phyloP scores from a whole-genome alignment of 2,888 invertebrate species.

The Brassicogethes aeneus region DNA sequence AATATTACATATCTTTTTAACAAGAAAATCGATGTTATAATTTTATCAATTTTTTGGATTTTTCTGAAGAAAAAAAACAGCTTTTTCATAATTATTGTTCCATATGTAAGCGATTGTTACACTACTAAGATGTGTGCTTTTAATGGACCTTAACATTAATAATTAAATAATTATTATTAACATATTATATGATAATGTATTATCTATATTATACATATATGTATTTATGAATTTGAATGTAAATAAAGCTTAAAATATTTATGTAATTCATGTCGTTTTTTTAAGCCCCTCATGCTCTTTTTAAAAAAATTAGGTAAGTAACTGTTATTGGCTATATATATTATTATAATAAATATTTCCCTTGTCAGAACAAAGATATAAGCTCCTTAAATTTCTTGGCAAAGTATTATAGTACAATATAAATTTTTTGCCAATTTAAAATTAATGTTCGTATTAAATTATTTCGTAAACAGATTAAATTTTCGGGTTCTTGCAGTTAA shows the following conservation, averaged over 20 bases:
- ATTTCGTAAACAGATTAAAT: too few species aligned
- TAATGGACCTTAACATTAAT: constrained; percentile 33
- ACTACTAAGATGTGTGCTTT: constrained; percentile 33
- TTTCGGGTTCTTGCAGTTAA: too few species aligned
- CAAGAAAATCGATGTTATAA: constrained; percentile 32
- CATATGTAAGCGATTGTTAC: constrained; percentile 29
- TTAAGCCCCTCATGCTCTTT: constrained; percentile 1
- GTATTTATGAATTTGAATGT: constrained; percentile 36
- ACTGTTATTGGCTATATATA: too few species aligned
- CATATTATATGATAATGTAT: constrained; percentile 1
- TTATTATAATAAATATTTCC: too few species aligned
- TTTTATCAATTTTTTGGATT: too few species aligned
- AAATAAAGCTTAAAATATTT: constrained; percentile 43
- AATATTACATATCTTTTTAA: constrained; percentile 36
- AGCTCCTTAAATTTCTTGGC: too few species aligned
- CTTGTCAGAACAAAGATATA: too few species aligned
- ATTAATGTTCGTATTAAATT: too few species aligned
- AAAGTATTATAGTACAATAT: too few species aligned
- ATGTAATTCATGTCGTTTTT: constrained; percentile 25
- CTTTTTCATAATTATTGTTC: constrained; percentile 27
- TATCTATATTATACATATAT: constrained; percentile 31
- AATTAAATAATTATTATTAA: constrained; percentile 1
- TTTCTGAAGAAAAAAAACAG: constrained; percentile 22
- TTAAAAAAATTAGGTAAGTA: too few species aligned
- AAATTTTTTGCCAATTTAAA: too few species aligned